A percentile compares a stretch with the other conserved stretches of the same genome.
phyloP scores from a whole-genome alignment of 2,797 vertebrate species.

The Podarcis siculus region DNA sequence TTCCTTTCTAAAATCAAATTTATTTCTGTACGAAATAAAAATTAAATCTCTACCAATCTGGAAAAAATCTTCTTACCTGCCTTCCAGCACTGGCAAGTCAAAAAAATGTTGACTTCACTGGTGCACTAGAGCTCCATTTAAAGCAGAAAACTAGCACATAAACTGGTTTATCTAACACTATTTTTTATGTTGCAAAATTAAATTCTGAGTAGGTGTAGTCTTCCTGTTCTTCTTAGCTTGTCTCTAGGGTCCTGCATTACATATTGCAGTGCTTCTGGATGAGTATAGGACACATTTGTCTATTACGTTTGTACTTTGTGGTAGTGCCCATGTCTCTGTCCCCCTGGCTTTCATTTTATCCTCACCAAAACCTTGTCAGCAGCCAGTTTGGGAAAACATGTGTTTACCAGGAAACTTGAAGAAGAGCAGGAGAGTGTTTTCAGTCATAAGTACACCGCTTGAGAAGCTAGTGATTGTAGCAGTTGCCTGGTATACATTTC shows the following conservation, averaged over 20 bases:
- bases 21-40: not conserved
- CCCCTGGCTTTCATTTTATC: too few species aligned
- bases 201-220: rapidly evolving
- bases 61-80: not conserved
- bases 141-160: not conserved
- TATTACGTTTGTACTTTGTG: too few species aligned
- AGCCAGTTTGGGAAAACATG: not conserved
- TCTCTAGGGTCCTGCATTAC: not conserved
- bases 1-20: constrained; percentile 18
- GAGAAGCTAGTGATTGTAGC: not conserved
- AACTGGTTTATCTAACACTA: not conserved
- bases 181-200: not conserved
- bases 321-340: too few species aligned
- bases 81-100: not conserved
- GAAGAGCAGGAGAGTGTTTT: not conserved
- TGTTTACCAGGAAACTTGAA: not conserved
- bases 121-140: not conserved
- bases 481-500: not conserved
- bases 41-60: not conserved
- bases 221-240: not conserved
- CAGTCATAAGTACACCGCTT: not conserved
- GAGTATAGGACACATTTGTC: not conserved
- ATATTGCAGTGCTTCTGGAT: not conserved
- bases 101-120: not conserved
- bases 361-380: too few species aligned